Conservation (phyloP, 2,888 invertebrate species). For the Nephrotoma flavescens region DNA sequence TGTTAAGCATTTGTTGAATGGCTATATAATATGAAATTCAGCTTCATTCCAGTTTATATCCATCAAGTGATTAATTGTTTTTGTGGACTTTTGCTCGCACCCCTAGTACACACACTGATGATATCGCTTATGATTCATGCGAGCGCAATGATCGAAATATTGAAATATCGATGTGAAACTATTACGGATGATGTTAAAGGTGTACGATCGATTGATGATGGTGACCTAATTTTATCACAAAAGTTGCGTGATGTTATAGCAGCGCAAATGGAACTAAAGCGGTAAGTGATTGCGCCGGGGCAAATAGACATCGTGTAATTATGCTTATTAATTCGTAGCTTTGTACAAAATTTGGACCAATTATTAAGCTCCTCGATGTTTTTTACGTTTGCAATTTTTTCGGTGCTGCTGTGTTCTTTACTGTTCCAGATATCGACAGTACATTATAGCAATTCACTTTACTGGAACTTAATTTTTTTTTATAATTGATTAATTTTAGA, state of each 20-base stretch:
- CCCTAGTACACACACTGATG: neutral
- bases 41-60: neutral
- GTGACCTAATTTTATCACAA: neutral
- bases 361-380: slow-evolving; percentile 6
- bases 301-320: neutral
- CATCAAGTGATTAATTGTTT: neutral
- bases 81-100: neutral
- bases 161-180: neutral
- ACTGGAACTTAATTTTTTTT: neutral
- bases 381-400: slow-evolving; percentile 8
- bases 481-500: neutral
- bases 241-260: neutral
- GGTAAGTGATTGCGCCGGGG: neutral
- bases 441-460: neutral
- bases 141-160: neutral
- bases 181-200: neutral
- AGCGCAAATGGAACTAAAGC: neutral
- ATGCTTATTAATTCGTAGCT: neutral
- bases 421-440: slow-evolving; percentile 5
- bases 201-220: neutral
- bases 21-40: neutral
- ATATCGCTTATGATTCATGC: neutral
- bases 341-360: neutral
- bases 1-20: neutral
- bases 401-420: slow-evolving; percentile 6